Base-by-base conservation (phyloP, 2,113 vertebrate genomes). In the Dasyprocta punctata region DNA sequence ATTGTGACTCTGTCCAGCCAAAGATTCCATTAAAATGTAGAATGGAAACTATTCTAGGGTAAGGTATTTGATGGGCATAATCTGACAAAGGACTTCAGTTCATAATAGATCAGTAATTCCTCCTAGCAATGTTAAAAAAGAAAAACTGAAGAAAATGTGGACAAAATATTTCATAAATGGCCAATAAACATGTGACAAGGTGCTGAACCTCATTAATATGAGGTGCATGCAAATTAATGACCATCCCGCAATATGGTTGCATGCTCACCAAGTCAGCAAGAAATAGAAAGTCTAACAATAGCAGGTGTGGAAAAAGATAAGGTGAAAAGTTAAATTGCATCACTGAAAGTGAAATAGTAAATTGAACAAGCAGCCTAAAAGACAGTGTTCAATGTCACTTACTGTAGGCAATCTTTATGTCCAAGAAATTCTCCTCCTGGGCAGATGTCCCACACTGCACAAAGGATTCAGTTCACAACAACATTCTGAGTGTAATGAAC, bases 191-290 rank as follows among this genome's bases (percentile, higher is more conserved):
- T 3, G 11, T 10, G 33, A 12, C 75, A 87, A 71, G 38, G 16
- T 38, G 3, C 20, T 65, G 58, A 67, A 13, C 60, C 11, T 80
- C 38, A 56, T 85, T 86, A 67, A 85, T 71, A 94, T 9, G 33
- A 95, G 30, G 13, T 30, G 14, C 24, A 54, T 54, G 36, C 71
- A 92, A 83, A 93, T 89, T 71, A 96, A 92, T n/a, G 90, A 67
- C 16, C 58, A 61, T 16, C 7, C 1, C 5, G 30, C 36, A 71
- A 58, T 86, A 65, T 75, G 69, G 22, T 13, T 44, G 17, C 28
- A 19, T 44, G 24, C 47, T 78, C 30, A 52, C 47, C 33, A 36
- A 10, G 26, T 22, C 22, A 36, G 26, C 11, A 67, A 33, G 54
- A 86, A 86, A 61, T 30, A 44, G 3, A 75, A 82, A 73, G 13